Conservation (phyloP, 2,113 vertebrate genomes). For the Murina feae region DNA sequence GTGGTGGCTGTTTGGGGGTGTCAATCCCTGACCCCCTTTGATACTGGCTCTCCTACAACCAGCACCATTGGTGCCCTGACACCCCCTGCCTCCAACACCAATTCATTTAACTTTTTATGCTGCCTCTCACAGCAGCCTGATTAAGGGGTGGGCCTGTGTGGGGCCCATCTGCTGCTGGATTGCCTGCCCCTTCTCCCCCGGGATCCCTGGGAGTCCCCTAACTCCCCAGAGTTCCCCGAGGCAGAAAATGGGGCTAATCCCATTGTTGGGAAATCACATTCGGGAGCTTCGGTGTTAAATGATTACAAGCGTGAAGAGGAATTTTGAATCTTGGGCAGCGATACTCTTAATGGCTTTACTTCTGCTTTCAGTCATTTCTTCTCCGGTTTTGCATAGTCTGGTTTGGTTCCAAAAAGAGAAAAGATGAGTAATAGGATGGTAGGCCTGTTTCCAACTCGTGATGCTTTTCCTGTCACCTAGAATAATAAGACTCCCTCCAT, state of each 20-base stretch:
- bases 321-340: neutral
- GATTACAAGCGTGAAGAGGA: neutral
- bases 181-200: neutral
- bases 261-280: neutral
- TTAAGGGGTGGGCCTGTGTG: neutral
- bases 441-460: neutral
- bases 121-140: neutral
- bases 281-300: neutral
- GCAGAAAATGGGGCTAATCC: neutral
- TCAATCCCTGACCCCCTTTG: neutral
- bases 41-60: neutral
- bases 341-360: neutral
- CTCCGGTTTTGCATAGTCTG: neutral
- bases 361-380: neutral
- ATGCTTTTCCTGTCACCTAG: neutral
- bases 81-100: neutral
- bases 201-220: neutral
- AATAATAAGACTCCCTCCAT: neutral
- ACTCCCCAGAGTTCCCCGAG: neutral
- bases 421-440: neutral
- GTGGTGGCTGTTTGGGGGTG: neutral
- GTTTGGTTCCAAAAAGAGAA: neutral
- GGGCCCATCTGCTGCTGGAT: slow-evolving; percentile 38
- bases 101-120: neutral
- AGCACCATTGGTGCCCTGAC: neutral